phyloP scores from a whole-genome alignment of 1,140 invertebrate genomes.

The Ceratosolen solmsi region DNA sequence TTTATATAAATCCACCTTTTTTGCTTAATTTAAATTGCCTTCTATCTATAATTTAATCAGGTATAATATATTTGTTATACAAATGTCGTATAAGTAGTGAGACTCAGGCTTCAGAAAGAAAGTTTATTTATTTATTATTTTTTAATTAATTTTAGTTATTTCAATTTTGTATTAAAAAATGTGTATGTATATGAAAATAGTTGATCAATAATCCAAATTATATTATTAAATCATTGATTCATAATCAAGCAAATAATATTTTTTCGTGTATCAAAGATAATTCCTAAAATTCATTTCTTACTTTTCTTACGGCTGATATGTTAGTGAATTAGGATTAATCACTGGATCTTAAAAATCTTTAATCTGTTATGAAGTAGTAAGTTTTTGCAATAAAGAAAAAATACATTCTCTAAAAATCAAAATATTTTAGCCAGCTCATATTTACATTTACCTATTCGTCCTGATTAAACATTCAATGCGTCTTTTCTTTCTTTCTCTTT shows the following conservation, averaged over 20 bases:
- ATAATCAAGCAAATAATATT: no score
- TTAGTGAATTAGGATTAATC: background rate
- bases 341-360: background rate
- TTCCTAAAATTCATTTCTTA: no score
- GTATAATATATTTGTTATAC: background rate
- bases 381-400: background rate
- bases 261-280: no score
- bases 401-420: background rate
- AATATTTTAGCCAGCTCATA: background rate
- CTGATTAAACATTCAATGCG: background rate
- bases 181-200: background rate
- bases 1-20: background rate
- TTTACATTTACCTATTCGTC: background rate
- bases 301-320: no score
- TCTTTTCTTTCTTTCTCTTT: background rate
- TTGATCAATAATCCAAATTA: background rate
- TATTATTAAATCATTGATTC: no score
- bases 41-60: background rate
- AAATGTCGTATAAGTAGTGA: conserved; percentile 11
- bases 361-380: background rate
- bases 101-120: background rate
- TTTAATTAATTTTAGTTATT: no score
- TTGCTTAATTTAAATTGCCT: background rate
- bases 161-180: no score
- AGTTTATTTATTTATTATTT: background rate